Conservation (phyloP, 2,888 invertebrate genomes). For the Belgica antarctica region DNA sequence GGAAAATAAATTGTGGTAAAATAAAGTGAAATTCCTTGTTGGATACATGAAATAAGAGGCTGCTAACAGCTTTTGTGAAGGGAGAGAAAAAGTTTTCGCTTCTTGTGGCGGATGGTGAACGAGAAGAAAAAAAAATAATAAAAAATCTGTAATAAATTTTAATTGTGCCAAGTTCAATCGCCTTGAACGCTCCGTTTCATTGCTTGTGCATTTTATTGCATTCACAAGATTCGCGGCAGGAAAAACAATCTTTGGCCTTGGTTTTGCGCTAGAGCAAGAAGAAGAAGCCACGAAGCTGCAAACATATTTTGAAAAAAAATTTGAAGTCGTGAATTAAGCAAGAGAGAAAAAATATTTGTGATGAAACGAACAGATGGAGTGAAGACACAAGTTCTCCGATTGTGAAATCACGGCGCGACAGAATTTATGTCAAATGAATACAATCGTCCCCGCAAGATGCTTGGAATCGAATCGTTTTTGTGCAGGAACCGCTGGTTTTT, state of each 20-base stretch:
- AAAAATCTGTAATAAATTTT: slow-evolving; percentile 19
- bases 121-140: too few relatives aligned
- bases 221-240: not conserved
- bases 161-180: slow-evolving; percentile 37
- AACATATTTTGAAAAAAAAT: not conserved
- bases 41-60: not conserved
- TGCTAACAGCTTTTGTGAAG: slow-evolving; percentile 14
- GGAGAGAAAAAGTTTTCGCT: slow-evolving; percentile 11
- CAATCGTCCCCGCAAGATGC: not conserved
- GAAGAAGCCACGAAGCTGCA: not conserved
- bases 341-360: slow-evolving; percentile 21
- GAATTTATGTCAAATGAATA: slow-evolving; percentile 21
- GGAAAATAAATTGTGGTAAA: not conserved
- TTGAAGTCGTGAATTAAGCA: slow-evolving; percentile 1
- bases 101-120: not conserved
- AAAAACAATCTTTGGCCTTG: not conserved
- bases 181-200: slow-evolving; percentile 7
- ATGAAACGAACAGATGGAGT: slow-evolving; percentile 22
- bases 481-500: not conserved
- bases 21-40: slow-evolving; percentile 28
- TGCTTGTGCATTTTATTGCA: slow-evolving; percentile 3
- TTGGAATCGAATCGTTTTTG: slow-evolving; percentile 7
- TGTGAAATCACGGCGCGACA: not conserved
- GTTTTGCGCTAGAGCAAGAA: not conserved
- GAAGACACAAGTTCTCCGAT: not conserved